phyloP scores from a whole-genome alignment of 2,888 invertebrate species.

The Dicyrtomina minuta region DNA sequence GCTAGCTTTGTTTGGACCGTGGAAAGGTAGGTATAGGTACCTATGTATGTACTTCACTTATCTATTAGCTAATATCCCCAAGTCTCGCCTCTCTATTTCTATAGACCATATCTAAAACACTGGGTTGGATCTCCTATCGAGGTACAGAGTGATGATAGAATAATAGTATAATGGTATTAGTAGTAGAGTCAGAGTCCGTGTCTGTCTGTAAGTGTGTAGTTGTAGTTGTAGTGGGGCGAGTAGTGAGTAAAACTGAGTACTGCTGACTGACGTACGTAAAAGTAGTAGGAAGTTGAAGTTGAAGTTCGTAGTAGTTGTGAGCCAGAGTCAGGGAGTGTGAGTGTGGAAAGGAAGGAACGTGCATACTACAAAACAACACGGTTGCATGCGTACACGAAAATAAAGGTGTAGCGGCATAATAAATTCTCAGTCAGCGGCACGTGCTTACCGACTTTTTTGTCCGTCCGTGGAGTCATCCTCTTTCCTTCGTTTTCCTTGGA shows the following conservation, averaged over 20 bases:
- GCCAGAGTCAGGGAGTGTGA: neutral
- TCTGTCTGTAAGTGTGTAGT: too few species aligned
- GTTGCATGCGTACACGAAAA: conserved; percentile 4
- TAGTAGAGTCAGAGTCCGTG: too few species aligned
- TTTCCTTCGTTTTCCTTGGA: neutral
- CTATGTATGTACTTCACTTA: too few species aligned
- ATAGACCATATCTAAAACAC: too few species aligned
- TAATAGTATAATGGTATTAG: too few species aligned
- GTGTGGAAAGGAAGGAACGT: conserved; percentile 5
- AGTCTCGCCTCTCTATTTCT: too few species aligned
- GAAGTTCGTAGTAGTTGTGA: neutral
- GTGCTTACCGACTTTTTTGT: conserved; percentile 37
- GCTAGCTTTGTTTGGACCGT: neutral
- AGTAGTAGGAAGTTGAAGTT: neutral
- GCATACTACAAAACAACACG: neutral
- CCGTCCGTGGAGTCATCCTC: conserved; percentile 3
- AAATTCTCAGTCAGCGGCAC: conserved; percentile 41
- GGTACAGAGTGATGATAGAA: too few species aligned
- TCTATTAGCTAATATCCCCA: too few species aligned
- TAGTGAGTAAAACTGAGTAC: neutral
- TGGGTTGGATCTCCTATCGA: too few species aligned
- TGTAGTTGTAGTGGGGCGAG: too few species aligned
- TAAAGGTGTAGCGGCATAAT: conserved; percentile 29
- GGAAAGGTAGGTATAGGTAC: neutral
- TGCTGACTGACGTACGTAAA: neutral